These are phyloP conservation scores for Betta splendens DNA, from an alignment of 2,797 vertebrate genomes.

Conservation along the genomic window DNA sequence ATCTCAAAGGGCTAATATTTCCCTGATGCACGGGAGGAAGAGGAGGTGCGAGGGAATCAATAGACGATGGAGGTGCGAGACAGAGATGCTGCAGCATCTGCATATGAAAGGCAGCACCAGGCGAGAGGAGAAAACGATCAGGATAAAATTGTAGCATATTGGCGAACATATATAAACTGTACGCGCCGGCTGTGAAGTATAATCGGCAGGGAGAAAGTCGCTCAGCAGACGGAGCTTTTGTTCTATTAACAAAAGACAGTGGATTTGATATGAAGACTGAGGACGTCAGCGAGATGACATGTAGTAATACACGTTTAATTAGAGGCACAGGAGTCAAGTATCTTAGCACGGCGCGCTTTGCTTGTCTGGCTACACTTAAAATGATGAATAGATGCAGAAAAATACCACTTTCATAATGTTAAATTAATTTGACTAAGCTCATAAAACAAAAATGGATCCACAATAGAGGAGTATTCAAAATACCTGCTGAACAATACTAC, in stretches of 20 bases:
- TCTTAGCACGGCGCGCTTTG: conserved; percentile 43
- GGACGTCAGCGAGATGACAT: conserved; percentile 57
- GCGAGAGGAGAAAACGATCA: conserved; percentile 35
- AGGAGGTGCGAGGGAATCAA: conserved; percentile 13
- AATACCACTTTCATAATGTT: conserved; percentile 31
- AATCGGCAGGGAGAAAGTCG: conserved; percentile 43
- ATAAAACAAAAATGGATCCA: conserved; percentile 2
- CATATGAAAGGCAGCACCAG: conserved; percentile 63
- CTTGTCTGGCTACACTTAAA: conserved; percentile 43
- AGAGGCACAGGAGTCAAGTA: conserved; percentile 53
- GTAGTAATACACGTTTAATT: conserved; percentile 70
- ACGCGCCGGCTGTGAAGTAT: conserved; percentile 6
- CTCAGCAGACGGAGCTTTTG: conserved; percentile 50
- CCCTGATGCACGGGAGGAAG: conserved; percentile 19
- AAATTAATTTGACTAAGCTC: conserved; percentile 24
- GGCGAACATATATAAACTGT: conserved; percentile 34
- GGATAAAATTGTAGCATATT: conserved; percentile 37
- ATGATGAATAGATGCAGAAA: conserved; percentile 38
- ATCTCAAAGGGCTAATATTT: conserved; percentile 53
- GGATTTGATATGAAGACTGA: conserved; percentile 59
- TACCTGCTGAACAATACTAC: neutral
- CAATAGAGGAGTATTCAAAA: conserved; percentile 9
- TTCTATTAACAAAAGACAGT: conserved; percentile 59
- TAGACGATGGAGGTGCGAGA: conserved; percentile 28
- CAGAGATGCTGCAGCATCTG: conserved; percentile 42